Evolutionary conservation across 2,113 vertebrate species (phyloP).

Genomic region (Symphodus melops): DNA sequence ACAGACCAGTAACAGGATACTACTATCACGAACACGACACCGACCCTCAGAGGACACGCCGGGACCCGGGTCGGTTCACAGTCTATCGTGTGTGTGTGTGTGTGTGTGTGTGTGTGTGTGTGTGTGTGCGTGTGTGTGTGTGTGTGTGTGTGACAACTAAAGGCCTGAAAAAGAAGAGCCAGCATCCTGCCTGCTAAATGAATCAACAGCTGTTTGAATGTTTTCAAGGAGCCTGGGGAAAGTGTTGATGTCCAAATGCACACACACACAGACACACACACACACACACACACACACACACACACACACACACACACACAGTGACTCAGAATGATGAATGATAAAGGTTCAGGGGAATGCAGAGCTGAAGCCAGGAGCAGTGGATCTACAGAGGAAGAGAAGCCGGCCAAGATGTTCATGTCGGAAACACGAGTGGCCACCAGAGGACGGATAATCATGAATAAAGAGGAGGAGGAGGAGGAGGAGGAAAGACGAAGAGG

Average conservation of each 20-base stretch:
- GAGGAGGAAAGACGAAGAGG: neutral
- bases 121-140: neutral
- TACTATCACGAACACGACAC: constrained; percentile 45
- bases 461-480: neutral
- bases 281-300: neutral
- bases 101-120: neutral
- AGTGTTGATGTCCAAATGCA: neutral
- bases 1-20: constrained; percentile 42
- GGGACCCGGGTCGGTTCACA: neutral
- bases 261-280: neutral
- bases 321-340: constrained; percentile 15
- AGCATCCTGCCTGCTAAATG: neutral
- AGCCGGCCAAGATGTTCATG: neutral
- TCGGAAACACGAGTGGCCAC: neutral
- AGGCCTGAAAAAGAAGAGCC: neutral
- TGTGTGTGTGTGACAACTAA: constrained; percentile 6
- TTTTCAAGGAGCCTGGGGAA: neutral
- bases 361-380: neutral
- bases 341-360: neutral
- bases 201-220: constrained; percentile 38
- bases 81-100: neutral
- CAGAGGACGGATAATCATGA: neutral
- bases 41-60: neutral
- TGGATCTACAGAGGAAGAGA: neutral
- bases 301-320: neutral